A percentile compares a stretch with the other conserved stretches of the same genome.
These are phyloP conservation scores for Macrosoma leucophasiata DNA, from an alignment of 2,888 invertebrate genomes.

Conservation along the genomic window DNA sequence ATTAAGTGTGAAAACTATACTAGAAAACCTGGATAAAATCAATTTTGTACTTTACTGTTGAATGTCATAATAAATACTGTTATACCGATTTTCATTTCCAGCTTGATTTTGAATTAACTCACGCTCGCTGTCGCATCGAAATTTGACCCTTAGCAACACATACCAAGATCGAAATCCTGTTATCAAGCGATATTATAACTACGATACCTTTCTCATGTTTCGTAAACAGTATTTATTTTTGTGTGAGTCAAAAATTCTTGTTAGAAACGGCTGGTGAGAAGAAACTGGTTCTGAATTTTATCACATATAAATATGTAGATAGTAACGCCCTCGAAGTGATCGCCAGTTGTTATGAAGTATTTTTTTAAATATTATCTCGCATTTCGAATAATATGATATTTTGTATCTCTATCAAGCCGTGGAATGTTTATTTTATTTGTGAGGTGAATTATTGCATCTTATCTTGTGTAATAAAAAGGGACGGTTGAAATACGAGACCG, in stretches of 20 bases:
- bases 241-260: conserved; percentile 69
- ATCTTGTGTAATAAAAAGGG: too few relatives aligned
- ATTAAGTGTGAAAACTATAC: too few relatives aligned
- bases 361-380: conserved; percentile 45
- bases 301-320: conserved; percentile 65
- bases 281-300: conserved; percentile 64
- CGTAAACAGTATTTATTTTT: conserved; percentile 71
- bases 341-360: conserved; percentile 48
- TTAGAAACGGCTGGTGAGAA: conserved; percentile 62
- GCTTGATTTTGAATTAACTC: conserved; percentile 49
- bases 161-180: conserved; percentile 46
- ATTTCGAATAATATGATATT: conserved; percentile 45
- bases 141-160: too few relatives aligned
- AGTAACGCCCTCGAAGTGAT: conserved; percentile 62
- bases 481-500: too few relatives aligned
- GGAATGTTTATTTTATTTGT: conserved; percentile 32
- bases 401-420: conserved; percentile 37
- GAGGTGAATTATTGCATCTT: too few relatives aligned
- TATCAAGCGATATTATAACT: conserved; percentile 41
- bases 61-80: conserved; percentile 70
- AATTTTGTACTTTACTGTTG: conserved; percentile 68
- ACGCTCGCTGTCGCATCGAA: too few relatives aligned
- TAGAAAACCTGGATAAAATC: conserved; percentile 60
- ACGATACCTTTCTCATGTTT: conserved; percentile 66
- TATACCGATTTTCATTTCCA: conserved; percentile 56